Evolutionary conservation across 2,888 invertebrate species (phyloP).

Genomic region (Tipula vernalis): DNA sequence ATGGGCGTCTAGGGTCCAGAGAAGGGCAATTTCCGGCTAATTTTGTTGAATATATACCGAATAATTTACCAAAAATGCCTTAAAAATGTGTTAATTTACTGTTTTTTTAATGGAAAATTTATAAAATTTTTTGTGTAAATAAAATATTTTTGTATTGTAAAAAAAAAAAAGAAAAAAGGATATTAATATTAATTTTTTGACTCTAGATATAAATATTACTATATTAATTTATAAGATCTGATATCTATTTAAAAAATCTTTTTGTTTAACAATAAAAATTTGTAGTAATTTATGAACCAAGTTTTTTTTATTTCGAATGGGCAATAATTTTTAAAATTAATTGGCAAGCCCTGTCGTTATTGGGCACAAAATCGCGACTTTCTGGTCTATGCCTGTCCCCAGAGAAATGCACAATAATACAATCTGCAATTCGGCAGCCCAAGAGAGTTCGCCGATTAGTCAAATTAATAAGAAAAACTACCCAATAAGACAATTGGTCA

Average conservation of each 20-base stretch:
- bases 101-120: not conserved
- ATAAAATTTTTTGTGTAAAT: not conserved
- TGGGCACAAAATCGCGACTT: too few relatives aligned
- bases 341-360: too few relatives aligned
- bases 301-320: not conserved
- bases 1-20: conserved; percentile 52
- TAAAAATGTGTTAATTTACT: not conserved
- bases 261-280: not conserved
- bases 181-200: not conserved
- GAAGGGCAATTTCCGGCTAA: conserved; percentile 69
- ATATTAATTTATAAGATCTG: not conserved
- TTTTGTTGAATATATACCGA: conserved; percentile 52
- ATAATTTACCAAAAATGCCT: conserved; percentile 28
- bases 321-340: too few relatives aligned
- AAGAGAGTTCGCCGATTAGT: too few relatives aligned
- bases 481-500: too few relatives aligned
- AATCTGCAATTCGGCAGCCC: too few relatives aligned
- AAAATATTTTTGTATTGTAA: not conserved
- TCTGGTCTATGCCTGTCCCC: too few relatives aligned
- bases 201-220: not conserved
- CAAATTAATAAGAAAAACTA: too few relatives aligned
- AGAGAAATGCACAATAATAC: too few relatives aligned
- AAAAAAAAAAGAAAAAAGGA: not conserved
- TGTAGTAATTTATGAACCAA: not conserved
- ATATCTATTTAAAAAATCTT: not conserved